phyloP scores from a whole-genome alignment of 1,140 invertebrate species.

The Drosophila paulistorum region DNA sequence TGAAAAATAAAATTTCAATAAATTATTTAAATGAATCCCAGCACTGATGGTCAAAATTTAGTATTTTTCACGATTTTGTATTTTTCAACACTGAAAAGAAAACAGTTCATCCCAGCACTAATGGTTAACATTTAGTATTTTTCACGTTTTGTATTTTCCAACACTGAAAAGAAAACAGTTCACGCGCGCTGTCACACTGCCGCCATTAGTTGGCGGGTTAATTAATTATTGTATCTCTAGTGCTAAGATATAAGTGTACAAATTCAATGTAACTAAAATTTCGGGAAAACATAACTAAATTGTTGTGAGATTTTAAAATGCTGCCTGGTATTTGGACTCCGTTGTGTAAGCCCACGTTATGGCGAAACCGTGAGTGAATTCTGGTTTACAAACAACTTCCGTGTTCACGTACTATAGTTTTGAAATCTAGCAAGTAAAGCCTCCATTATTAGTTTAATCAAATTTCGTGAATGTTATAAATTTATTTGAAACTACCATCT shows the following conservation, averaged over 20 bases:
- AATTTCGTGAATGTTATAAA: not conserved
- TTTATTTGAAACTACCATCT: not conserved
- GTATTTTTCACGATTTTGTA: no score
- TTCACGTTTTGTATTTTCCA: no score
- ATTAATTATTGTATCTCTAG: not conserved
- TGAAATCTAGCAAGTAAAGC: not conserved
- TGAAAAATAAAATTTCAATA: no score
- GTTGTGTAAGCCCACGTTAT: not conserved
- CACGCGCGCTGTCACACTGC: not conserved
- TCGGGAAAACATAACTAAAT: not conserved
- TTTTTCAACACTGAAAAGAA: no score
- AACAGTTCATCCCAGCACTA: no score
- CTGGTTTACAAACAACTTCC: not conserved
- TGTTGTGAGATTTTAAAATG: not conserved
- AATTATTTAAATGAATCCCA: no score
- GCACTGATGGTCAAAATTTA: no score
- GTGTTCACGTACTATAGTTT: not conserved
- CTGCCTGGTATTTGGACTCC: conserved; percentile 6
- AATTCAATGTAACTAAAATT: not conserved
- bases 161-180: not conserved
- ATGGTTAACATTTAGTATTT: no score
- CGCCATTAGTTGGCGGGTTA: not conserved
- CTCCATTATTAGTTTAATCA: not conserved
- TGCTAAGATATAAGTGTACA: not conserved
- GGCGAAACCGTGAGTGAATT: not conserved